These are phyloP conservation scores for Parapsyche elsis DNA, from an alignment of 1,140 invertebrate genomes.

Conservation along the genomic window DNA sequence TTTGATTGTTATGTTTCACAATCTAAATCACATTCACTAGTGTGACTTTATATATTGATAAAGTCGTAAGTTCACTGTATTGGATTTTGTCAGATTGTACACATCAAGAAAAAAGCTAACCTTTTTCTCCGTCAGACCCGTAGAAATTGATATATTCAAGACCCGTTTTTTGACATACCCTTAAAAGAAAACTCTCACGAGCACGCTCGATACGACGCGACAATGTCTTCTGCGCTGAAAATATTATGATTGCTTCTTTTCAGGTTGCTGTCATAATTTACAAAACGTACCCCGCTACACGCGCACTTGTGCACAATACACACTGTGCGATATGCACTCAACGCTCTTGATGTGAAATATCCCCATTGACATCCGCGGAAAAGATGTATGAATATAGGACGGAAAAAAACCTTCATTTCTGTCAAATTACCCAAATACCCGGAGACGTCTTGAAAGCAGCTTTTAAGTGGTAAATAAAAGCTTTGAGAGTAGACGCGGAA, in stretches of 20 bases:
- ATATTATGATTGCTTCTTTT: conserved; percentile 24
- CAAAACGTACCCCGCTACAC: neutral
- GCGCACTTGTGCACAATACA: too few species aligned
- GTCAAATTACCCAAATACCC: conserved; percentile 23
- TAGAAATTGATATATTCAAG: conserved; percentile 23
- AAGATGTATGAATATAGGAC: neutral
- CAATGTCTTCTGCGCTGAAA: neutral
- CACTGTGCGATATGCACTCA: too few species aligned
- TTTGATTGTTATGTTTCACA: too few species aligned
- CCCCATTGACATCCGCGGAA: neutral
- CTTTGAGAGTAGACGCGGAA: conserved; percentile 17
- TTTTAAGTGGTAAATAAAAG: conserved; percentile 39
- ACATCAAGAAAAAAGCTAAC: too few species aligned
- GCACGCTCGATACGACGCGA: neutral
- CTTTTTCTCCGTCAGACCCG: neutral
- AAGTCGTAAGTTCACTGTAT: too few species aligned
- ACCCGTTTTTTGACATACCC: conserved; percentile 3
- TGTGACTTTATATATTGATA: too few species aligned
- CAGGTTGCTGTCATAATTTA: neutral
- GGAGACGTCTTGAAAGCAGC: conserved; percentile 20
- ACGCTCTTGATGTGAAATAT: too few species aligned
- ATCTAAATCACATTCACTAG: too few species aligned
- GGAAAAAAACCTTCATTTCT: conserved; percentile 13
- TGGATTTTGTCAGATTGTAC: too few species aligned
- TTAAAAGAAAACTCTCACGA: neutral